phyloP scores from a whole-genome alignment of 2,888 invertebrate genomes.

The Cecidostiba fungosa region DNA sequence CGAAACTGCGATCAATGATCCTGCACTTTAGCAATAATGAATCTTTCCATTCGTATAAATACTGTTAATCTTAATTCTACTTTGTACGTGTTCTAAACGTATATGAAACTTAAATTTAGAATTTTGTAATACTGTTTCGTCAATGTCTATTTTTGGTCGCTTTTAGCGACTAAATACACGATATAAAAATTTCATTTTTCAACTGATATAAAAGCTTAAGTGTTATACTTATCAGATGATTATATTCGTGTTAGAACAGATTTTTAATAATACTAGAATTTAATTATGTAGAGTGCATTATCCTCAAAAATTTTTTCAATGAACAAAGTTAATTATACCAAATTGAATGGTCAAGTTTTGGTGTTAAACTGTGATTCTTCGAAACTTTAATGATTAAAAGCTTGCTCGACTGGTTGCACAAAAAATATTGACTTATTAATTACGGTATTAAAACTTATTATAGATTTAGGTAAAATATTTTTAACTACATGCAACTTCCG shows the following conservation, averaged over 20 bases:
- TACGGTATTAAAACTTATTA: constrained; percentile 30
- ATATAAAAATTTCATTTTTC: constrained; percentile 39
- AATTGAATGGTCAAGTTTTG: constrained; percentile 56
- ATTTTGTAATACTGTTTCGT: constrained; percentile 50
- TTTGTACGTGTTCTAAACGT: constrained; percentile 48
- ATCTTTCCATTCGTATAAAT: constrained; percentile 22
- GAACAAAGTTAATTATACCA: constrained; percentile 21
- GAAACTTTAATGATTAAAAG: constrained; percentile 41
- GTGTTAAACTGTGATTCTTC: constrained; percentile 59
- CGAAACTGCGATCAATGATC: constrained; percentile 45
- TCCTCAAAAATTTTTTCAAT: constrained; percentile 41
- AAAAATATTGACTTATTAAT: constrained; percentile 45
- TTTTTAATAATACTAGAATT: constrained; percentile 52
- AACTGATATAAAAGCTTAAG: constrained; percentile 49
- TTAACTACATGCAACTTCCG: constrained; percentile 22
- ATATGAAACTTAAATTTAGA: constrained; percentile 40
- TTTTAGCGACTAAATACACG: constrained; percentile 42
- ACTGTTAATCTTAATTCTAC: constrained; percentile 44
- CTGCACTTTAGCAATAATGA: constrained; percentile 53
- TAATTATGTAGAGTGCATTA: constrained; percentile 44
- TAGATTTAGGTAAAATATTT: constrained; percentile 19
- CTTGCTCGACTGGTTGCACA: constrained; percentile 55
- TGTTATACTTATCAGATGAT: constrained; percentile 57
- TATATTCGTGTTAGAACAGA: constrained; percentile 54
- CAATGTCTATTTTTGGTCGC: constrained; percentile 41